Evolutionary conservation across 2,888 invertebrate genomes (phyloP).

Genomic region (Xylocampa areola): DNA sequence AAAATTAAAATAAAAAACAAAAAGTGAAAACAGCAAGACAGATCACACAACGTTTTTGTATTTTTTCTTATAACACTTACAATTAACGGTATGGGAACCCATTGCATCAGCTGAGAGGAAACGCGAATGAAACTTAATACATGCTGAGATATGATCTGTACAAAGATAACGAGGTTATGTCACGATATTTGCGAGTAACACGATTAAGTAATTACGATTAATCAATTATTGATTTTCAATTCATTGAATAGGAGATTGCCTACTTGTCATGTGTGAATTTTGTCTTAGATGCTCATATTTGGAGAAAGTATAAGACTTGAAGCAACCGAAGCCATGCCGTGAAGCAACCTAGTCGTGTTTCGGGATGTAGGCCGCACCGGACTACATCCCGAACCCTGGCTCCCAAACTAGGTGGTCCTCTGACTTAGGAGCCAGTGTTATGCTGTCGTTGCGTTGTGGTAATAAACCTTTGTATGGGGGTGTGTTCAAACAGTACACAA

Average conservation of each 20-base stretch:
- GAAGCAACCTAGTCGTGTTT: too few relatives aligned
- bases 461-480: too few relatives aligned
- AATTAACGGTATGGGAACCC: constrained; percentile 71
- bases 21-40: constrained; percentile 55
- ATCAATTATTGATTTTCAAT: constrained; percentile 30
- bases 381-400: too few relatives aligned
- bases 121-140: constrained; percentile 79
- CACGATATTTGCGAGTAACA: constrained; percentile 47
- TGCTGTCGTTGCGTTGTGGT: too few relatives aligned
- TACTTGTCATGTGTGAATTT: too few relatives aligned
- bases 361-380: too few relatives aligned
- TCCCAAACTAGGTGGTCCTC: too few relatives aligned
- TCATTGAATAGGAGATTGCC: background rate
- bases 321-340: too few relatives aligned
- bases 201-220: constrained; percentile 51
- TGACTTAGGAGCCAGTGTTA: too few relatives aligned
- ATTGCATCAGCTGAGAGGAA: constrained; percentile 75
- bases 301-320: too few relatives aligned
- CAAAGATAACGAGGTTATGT: constrained; percentile 54
- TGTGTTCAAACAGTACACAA: too few relatives aligned
- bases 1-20: constrained; percentile 46
- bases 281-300: too few relatives aligned
- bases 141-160: constrained; percentile 55
- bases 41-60: constrained; percentile 26
- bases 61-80: constrained; percentile 40